Evolutionary conservation across 2,797 vertebrate genomes (phyloP).

Genomic region (Avahi laniger): DNA sequence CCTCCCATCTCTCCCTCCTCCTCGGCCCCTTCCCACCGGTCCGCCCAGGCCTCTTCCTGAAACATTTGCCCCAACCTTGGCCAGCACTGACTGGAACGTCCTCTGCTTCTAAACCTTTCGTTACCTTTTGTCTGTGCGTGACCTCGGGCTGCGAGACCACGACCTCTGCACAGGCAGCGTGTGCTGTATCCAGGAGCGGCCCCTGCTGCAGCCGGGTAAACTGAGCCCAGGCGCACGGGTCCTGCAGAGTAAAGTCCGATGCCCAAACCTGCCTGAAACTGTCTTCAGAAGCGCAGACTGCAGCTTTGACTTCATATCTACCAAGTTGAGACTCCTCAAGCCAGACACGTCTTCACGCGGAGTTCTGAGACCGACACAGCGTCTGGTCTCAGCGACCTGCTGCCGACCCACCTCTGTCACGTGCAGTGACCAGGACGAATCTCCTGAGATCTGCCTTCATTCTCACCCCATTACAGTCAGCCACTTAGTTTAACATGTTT

Average conservation of each 20-base stretch:
- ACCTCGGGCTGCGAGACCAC: no score
- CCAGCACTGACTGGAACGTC: not conserved
- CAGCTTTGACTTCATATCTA: not conserved
- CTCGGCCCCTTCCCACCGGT: no score
- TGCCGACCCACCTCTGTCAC: not conserved
- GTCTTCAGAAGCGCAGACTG: not conserved
- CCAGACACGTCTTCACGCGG: not conserved
- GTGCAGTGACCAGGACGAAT: no score
- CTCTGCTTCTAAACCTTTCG: not conserved
- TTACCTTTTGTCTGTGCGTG: not conserved
- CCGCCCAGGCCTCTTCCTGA: no score
- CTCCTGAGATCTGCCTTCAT: not conserved
- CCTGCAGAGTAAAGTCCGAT: no score
- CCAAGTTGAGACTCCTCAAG: not conserved
- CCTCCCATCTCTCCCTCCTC: no score
- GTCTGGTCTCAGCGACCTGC: fast-evolving
- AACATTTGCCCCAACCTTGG: no score
- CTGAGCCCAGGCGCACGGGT: not conserved
- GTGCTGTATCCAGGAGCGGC: not conserved
- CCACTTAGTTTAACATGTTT: not conserved
- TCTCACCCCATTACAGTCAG: not conserved
- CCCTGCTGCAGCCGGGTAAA: not conserved
- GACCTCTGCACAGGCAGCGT: not conserved
- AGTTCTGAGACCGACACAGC: not conserved
- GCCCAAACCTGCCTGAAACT: no score